Base-by-base conservation (phyloP, 2,113 vertebrate genomes). In the Seriola dumerili region DNA sequence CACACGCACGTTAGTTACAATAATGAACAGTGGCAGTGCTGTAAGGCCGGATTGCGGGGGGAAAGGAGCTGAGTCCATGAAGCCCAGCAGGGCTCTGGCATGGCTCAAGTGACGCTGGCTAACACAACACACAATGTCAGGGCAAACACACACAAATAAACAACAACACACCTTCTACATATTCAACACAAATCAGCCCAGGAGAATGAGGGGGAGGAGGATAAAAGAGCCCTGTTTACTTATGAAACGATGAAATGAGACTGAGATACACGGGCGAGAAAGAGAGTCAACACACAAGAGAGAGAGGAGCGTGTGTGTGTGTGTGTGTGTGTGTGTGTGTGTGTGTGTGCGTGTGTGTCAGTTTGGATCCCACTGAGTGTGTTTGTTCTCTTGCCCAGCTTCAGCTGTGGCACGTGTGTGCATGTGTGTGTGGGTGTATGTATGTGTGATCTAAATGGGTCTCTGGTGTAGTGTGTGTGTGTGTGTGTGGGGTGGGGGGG, bases 1-100 rank as follows among this genome's bases (percentile, higher is more conserved):
- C 52, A 55, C 64, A 71, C 25, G 25, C 65, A 46, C 61, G 0
- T 70, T 67, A 73, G 68, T 71, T 63, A 81, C 13, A 12, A 21
- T 91, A 88, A 88, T 83, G 78, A 80, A 73, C 21, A 78, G 68
- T 84, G 88, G 65, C 86, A 89, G 61, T 40, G 73, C 74, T 88
- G 59, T 64, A 54, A 79, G 81, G 76, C 76, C 0, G 5, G 46
- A 72, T 68, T 13, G 23, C 55, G 25, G 62, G 46, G 61, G 50
- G 25, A 66, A 32, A 66, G 75, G 29, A 70, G 80, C 73, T 4
- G 59, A 81, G 80, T 76, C 62, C 77, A 40, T 9, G 19, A 63
- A 78, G 73, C 70, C 74, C 79, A 77, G 75, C 75, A 46, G 81
- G 54, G 72, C 67, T 71, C 67, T 83, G 77, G 74, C 82, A 74